Evolutionary conservation across 2,888 invertebrate species (phyloP), one percentile per base, ranked within the genome.

Genomic region (Mesoligia furuncula): DNA sequence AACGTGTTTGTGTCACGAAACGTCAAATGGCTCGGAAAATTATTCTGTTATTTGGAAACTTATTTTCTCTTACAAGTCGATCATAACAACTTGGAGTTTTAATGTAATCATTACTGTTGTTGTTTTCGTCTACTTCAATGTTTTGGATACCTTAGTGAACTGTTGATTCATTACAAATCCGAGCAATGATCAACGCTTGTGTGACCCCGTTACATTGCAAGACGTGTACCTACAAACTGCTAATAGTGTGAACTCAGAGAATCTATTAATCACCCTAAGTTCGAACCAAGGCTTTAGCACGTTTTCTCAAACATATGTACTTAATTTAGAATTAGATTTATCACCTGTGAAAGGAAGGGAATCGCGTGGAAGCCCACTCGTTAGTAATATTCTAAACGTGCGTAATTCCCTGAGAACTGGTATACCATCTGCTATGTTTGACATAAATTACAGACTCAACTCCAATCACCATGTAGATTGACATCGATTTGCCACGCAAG

Each of bases 401-500:
- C 76, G 80, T 80, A 84, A 80, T 78, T 42, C 74, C 65, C 62
- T 87, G 87, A 76, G 87, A 87, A 88, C 77, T 81, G 72, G 87
- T 79, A 88, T 88, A 45, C 76, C 82, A 83, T 76, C 79, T 88
- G 85, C 79, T 71, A 27, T 79, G 36, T 74, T 59, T 62, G 59
- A 61, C 76, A 84, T 86, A 85, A 65, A 83, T 86, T 76, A 81
- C 70, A 68, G 71, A 70, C 57, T 45, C 71, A 45, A 54, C 36
- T 51, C 77, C 73, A 73, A 79, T 86, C 84, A 80, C 69, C 66
- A 61, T 62, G 73, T 66, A 65, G 74, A 81, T 80, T 87, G 77
- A 83, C 88, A 83, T 83, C 75, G 75, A 77, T 83, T 85, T 72
- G 78, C 64, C 62, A 74, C 68, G 71, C 45, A 78, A 36, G 11